Evolutionary conservation across 2,797 vertebrate species (phyloP), one percentile per base, ranked within the genome.

Genomic region (Nothura maculosa): DNA sequence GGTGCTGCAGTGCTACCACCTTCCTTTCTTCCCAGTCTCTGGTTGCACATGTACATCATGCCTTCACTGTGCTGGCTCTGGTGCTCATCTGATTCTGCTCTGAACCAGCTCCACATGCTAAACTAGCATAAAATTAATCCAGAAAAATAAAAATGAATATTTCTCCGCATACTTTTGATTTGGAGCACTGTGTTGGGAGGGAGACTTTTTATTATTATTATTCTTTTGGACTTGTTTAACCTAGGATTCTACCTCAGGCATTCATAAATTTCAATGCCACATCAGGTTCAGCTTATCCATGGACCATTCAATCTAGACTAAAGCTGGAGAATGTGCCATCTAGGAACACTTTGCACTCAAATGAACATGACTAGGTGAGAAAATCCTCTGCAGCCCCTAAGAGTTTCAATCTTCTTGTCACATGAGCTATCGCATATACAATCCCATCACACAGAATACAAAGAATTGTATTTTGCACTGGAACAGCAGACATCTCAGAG

Each of bases 21-120:
- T 87, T 87, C 90, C 75, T 57, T 19, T 69, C 58, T 75, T 85
- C 77, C 82, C 89, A 36, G 87, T 91, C 73, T 54, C 58, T 68
- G 80, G 54, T 89, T 91, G 89, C 95, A 94, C 40, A 40, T 95
- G 89, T 75, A 89, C 76, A 89, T 80, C 54, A 50, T 93, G 76
- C 87, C 40, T 85, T 66, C 48, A 42, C 66, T 90, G 47, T 55
- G 55, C 62, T 94, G 91, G 89, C 84, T 42, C 38, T 81, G 50
- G 17, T 58, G 42, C 34, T 76, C 76, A 54, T 61, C 73, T 91
- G 69, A 87, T 87, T 87, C 45, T 57, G 57, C 57, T 72, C 16
- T 50, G 48, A 93, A 78, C 57, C 78, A 88, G 52, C 72, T 90
- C 63, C 63, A 16, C 27, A 30, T 18, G 27, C 52, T 54, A 54